A percentile compares a stretch with the other conserved stretches of the same genome.
phyloP scores from a whole-genome alignment of 1,140 invertebrate genomes.

The Leptonema lineaticorne region DNA sequence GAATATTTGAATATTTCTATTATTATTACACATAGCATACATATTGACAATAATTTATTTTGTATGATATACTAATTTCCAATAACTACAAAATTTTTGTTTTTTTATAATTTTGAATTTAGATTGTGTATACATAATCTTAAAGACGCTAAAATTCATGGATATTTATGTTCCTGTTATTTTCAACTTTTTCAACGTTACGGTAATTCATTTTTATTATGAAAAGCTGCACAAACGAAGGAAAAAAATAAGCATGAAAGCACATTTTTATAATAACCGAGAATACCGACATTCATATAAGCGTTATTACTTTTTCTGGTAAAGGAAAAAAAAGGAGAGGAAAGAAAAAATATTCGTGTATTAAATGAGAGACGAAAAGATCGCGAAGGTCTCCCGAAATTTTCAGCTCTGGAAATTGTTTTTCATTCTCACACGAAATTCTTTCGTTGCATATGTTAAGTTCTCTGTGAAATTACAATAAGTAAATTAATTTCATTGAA shows the following conservation, averaged over 20 bases:
- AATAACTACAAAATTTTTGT: too few species aligned
- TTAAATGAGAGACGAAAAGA: too few species aligned
- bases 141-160: conserved; percentile 12
- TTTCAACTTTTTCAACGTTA: conserved; percentile 11
- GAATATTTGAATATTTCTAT: too few species aligned
- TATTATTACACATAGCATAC: too few species aligned
- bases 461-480: background rate
- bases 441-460: background rate
- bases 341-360: background rate
- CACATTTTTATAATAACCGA: conserved; percentile 15
- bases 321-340: background rate
- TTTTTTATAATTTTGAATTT: background rate
- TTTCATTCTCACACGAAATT: background rate
- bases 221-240: conserved; percentile 16
- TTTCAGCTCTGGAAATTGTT: background rate
- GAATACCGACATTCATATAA: conserved; percentile 1
- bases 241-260: conserved; percentile 6
- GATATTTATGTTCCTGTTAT: conserved; percentile 18
- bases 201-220: conserved; percentile 19
- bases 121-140: conserved; percentile 6
- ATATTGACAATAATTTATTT: too few species aligned
- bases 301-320: background rate
- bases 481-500: background rate
- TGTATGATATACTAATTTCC: too few species aligned
- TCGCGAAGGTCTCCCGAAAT: background rate